phyloP scores from a whole-genome alignment of 2,113 vertebrate species.

The Muscicapa adusta region DNA sequence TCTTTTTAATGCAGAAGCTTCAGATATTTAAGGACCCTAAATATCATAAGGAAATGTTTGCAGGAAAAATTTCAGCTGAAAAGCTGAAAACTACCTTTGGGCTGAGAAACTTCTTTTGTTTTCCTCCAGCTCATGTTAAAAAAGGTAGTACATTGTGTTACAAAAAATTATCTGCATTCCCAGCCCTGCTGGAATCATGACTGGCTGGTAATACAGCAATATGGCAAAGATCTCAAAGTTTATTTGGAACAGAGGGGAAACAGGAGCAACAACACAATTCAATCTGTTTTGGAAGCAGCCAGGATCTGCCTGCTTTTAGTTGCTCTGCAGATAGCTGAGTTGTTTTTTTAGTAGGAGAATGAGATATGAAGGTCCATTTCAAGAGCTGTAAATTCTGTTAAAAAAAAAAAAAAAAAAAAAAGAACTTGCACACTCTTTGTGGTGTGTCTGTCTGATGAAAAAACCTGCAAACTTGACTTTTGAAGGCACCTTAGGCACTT shows the following conservation, averaged over 20 bases:
- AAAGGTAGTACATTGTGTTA: not conserved
- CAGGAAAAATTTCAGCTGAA: not conserved
- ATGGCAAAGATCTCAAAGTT: not conserved
- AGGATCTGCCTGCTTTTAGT: not conserved
- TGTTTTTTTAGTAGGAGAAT: not conserved
- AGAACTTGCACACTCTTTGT: not conserved
- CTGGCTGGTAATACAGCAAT: not conserved
- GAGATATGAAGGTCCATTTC: not conserved
- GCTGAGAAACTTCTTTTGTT: not conserved
- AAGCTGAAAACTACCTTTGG: not conserved
- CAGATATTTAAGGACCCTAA: not conserved
- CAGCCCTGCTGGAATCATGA: not conserved
- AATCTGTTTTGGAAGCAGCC: not conserved
- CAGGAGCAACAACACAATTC: rapidly evolving
- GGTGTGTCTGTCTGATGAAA: not conserved
- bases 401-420: not conserved
- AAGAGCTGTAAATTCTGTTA: not conserved
- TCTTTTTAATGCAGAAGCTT: not conserved
- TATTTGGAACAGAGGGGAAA: not conserved
- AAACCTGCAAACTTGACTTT: not conserved
- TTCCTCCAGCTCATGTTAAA: not conserved
- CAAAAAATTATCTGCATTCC: not conserved
- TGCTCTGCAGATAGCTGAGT: not conserved
- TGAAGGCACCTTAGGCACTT: not conserved
- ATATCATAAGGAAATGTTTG: not conserved